Evolutionary conservation across 2,797 vertebrate genomes (phyloP).

Genomic region (Pelobates cultripes): DNA sequence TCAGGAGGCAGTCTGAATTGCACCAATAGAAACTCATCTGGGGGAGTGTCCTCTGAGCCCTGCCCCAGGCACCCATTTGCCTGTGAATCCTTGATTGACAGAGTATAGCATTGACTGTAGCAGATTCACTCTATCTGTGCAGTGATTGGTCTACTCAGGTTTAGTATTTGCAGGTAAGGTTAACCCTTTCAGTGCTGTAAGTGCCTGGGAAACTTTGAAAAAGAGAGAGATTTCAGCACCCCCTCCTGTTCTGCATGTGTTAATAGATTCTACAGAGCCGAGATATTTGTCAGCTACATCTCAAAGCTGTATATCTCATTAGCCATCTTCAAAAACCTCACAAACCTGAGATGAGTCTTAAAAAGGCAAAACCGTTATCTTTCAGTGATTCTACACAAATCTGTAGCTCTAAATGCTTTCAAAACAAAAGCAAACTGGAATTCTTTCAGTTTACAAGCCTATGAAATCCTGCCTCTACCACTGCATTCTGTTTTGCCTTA

Average conservation of each 20-base stretch:
- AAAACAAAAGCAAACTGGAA: constrained; percentile 14
- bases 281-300: constrained; percentile 42
- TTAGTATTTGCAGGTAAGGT: constrained; percentile 84
- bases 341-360: constrained; percentile 22
- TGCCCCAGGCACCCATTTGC: constrained; percentile 79
- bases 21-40: constrained; percentile 81
- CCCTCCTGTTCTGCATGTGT: constrained; percentile 19
- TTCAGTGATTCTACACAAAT: constrained; percentile 25
- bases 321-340: constrained; percentile 31
- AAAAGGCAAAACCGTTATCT: constrained; percentile 21
- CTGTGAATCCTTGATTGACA: constrained; percentile 81
- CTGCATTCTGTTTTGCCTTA: constrained; percentile 12
- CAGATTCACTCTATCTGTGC: constrained; percentile 76
- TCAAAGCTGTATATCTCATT: constrained; percentile 14
- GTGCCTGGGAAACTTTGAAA: not conserved
- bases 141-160: constrained; percentile 80
- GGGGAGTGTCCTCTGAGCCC: constrained; percentile 80
- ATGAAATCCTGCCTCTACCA: constrained; percentile 17
- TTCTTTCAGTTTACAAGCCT: constrained; percentile 11
- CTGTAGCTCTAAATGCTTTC: not conserved
- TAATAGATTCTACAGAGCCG: constrained; percentile 58
- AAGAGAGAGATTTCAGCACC: not conserved
- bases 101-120: constrained; percentile 82
- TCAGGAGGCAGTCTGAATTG: constrained; percentile 83
- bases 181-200: constrained; percentile 56